Percentiles rank a stretch among this genome's conserved stretches.
These are phyloP conservation scores for Limnothrissa miodon DNA, from an alignment of 2,113 vertebrate genomes.

Conservation along the genomic window DNA sequence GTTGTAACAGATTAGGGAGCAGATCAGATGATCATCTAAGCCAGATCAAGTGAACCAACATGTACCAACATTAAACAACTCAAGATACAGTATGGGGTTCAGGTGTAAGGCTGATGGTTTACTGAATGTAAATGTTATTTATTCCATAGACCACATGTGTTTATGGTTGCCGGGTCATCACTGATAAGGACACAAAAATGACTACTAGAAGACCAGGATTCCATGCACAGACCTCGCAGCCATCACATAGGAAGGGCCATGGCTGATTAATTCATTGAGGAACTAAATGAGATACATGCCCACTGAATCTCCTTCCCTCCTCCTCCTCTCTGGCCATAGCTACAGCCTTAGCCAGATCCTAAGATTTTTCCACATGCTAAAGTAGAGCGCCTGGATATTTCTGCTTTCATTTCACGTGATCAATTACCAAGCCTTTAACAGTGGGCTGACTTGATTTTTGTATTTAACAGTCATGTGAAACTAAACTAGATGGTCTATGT, in stretches of 20 bases:
- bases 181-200: background rate
- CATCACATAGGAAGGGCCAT: background rate
- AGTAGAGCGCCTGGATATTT: conserved; percentile 51
- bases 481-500: background rate
- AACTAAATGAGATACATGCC: background rate
- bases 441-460: conserved; percentile 30
- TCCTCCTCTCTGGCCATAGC: conserved; percentile 32
- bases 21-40: background rate
- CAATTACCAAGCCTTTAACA: conserved; percentile 49
- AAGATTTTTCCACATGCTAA: conserved; percentile 59
- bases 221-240: background rate
- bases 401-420: conserved; percentile 61
- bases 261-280: background rate
- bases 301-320: background rate
- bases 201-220: background rate
- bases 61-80: background rate
- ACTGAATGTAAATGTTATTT: background rate
- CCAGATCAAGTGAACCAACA: background rate
- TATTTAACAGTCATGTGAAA: background rate
- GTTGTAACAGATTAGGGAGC: background rate
- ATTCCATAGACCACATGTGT: background rate
- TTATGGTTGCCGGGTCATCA: background rate
- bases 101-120: background rate
- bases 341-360: conserved; percentile 51
- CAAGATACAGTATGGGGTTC: background rate